A percentile compares a stretch with the other conserved stretches of the same genome.
Conservation (phyloP, 2,113 vertebrate genomes). For the Daphoenositta chrysoptera region DNA sequence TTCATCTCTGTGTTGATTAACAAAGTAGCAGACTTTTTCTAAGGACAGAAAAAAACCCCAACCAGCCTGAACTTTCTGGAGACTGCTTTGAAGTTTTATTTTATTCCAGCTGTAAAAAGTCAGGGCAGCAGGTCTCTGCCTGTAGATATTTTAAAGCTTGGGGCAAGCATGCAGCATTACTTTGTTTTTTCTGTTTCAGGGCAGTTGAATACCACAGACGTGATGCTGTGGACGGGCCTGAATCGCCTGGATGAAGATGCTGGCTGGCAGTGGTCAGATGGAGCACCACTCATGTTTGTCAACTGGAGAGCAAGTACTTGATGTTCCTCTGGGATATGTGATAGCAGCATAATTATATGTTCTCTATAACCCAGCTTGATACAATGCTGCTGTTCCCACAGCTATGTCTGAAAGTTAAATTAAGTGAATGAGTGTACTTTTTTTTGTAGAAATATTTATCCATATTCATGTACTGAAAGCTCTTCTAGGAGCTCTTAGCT, state of each 20-base stretch:
- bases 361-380: neutral
- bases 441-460: neutral
- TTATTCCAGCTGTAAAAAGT: neutral
- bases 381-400: neutral
- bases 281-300: conserved; percentile 78
- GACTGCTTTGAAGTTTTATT: neutral
- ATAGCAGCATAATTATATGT: neutral
- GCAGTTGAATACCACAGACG: conserved; percentile 70
- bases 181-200: conserved; percentile 69
- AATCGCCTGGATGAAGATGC: conserved; percentile 78
- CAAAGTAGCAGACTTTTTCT: neutral
- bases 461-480: neutral
- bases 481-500: neutral
- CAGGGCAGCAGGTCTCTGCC: neutral
- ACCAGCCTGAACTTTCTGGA: neutral
- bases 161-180: neutral
- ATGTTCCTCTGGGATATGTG: neutral
- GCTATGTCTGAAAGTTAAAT: neutral
- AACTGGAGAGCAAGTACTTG: conserved; percentile 83
- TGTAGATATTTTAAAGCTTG: neutral
- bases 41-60: neutral
- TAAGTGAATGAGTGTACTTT: neutral
- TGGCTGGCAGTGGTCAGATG: conserved; percentile 94
- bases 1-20: neutral
- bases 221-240: conserved; percentile 87